Percentiles rank a stretch among this genome's conserved stretches.
Conservation (phyloP, 2,888 invertebrate genomes). For the Drosophila austrosaltans region DNA sequence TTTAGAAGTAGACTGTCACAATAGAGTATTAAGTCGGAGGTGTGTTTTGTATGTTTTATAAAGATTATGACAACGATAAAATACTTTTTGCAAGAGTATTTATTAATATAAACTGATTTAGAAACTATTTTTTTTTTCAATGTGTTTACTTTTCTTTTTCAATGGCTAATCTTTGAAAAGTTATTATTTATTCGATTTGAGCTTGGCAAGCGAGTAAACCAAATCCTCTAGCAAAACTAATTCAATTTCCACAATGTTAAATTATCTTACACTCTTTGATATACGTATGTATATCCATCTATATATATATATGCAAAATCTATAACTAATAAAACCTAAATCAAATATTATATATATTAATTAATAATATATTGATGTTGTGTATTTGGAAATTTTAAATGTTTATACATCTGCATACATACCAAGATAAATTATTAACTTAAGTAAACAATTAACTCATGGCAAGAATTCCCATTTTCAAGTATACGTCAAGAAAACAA, state of each 20-base stretch:
- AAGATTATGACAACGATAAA: not conserved
- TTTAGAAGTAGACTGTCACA: not conserved
- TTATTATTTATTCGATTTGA: not conserved
- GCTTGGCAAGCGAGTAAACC: slow-evolving; percentile 1
- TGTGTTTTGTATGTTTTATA: not conserved
- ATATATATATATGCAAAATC: slow-evolving; percentile 45
- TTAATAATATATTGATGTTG: slow-evolving; percentile 78
- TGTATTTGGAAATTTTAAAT: slow-evolving; percentile 79
- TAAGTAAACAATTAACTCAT: slow-evolving; percentile 45
- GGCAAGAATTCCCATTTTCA: slow-evolving; percentile 54
- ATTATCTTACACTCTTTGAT: slow-evolving; percentile 30
- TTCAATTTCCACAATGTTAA: slow-evolving; percentile 37
- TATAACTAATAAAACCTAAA: slow-evolving; percentile 52
- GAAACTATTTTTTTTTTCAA: not conserved
- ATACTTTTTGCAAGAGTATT: not conserved
- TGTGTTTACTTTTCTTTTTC: not conserved
- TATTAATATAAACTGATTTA: not conserved
- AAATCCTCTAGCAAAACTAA: slow-evolving; percentile 3
- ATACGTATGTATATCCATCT: slow-evolving; percentile 7
- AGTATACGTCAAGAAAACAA: slow-evolving; percentile 73
- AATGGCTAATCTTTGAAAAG: not conserved
- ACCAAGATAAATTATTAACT: slow-evolving; percentile 49
- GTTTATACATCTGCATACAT: slow-evolving; percentile 65
- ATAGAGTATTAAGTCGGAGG: not conserved
- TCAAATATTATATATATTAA: slow-evolving; percentile 63